These are phyloP conservation scores for Tetranychus urticae DNA, from an alignment of 1,140 invertebrate genomes.

Conservation along the genomic window DNA sequence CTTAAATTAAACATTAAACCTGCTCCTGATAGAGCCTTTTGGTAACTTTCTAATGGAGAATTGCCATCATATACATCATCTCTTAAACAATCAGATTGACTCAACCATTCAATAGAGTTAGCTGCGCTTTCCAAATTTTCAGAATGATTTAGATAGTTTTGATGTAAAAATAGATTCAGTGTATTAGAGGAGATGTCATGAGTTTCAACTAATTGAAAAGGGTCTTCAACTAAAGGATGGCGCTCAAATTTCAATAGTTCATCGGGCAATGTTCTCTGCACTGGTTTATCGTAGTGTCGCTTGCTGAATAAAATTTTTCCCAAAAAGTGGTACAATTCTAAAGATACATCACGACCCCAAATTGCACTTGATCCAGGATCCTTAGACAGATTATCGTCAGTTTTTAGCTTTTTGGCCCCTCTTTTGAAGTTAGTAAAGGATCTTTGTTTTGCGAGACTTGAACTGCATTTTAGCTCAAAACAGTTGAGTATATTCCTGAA, in stretches of 20 bases:
- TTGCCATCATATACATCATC: not conserved
- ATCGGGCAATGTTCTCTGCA: not conserved
- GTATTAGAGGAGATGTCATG: not conserved
- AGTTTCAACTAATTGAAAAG: not conserved
- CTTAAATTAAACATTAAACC: no score
- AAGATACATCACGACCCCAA: not conserved
- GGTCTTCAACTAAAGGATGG: not conserved
- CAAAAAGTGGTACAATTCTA: not conserved
- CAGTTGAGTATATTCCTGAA: not conserved
- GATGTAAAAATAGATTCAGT: not conserved
- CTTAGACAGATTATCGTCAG: not conserved
- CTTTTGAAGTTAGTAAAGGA: not conserved
- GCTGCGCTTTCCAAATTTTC: not conserved
- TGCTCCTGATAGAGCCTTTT: no score
- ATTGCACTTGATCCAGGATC: not conserved
- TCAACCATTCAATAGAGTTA: not conserved
- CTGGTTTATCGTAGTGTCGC: not conserved
- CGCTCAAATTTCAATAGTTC: not conserved
- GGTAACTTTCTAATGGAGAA: not conserved
- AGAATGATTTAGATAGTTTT: not conserved
- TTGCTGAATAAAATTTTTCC: not conserved
- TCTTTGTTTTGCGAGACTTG: not conserved
- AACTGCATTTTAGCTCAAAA: not conserved
- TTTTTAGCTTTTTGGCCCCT: not conserved
- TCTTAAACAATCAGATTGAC: not conserved